Evolutionary conservation across 2,888 invertebrate genomes (phyloP).

Genomic region (Drosophila monieri): DNA sequence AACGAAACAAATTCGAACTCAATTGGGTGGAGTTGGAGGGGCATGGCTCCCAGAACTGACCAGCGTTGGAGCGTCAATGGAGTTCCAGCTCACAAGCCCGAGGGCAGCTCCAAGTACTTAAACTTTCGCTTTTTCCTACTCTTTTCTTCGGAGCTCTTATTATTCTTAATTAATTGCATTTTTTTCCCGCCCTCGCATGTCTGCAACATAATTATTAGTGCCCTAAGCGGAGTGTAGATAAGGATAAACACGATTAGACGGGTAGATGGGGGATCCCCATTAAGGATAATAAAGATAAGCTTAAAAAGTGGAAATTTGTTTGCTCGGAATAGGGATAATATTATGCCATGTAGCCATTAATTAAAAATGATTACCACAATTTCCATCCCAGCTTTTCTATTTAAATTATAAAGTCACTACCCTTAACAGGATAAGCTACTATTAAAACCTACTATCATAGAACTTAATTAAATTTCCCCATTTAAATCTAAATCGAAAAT

Average conservation of each 20-base stretch:
- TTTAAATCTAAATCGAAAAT: conserved; percentile 12
- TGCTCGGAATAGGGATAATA: conserved; percentile 9
- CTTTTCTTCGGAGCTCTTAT: conserved; percentile 37
- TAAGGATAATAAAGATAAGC: conserved; percentile 16
- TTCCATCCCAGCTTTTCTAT: neutral
- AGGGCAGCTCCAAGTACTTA: conserved; percentile 33
- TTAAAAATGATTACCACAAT: neutral
- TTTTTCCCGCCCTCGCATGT: conserved; percentile 28
- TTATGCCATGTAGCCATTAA: conserved; percentile 1
- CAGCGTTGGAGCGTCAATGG: neutral
- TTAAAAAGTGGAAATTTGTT: conserved; percentile 1
- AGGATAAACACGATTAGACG: conserved; percentile 5
- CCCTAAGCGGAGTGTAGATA: conserved; percentile 9
- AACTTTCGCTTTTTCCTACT: conserved; percentile 39
- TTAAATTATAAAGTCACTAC: neutral
- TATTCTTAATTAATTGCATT: conserved; percentile 55
- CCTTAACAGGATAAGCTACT: too few relatives aligned
- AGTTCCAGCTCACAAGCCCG: conserved; percentile 4
- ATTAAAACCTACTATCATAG: neutral
- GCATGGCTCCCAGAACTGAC: conserved; percentile 28
- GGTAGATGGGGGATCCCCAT: neutral
- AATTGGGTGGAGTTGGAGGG: conserved; percentile 46
- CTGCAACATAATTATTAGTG: conserved; percentile 31
- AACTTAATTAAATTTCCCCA: neutral
- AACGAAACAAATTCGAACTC: conserved; percentile 43